Evolutionary conservation across 2,888 invertebrate species (phyloP), one percentile per base, ranked within the genome.

Genomic region (Ectemnius continuus): DNA sequence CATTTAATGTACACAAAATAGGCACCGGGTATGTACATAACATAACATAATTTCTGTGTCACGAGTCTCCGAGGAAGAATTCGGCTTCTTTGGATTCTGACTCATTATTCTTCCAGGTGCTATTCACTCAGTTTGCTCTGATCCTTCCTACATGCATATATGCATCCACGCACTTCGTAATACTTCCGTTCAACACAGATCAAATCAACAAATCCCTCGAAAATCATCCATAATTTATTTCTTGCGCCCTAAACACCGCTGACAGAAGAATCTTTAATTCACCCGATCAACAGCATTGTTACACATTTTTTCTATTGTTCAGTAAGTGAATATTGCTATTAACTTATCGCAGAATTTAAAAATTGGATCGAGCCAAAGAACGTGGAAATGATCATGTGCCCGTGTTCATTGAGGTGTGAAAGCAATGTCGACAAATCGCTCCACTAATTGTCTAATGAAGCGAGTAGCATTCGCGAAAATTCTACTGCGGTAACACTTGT

Each of bases 1-100:
- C 61, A 61, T 52, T 36, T 52, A 61, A 67, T 61, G 66, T 66
- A 59, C 59, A 59, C 66, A 59, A 46, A 66, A 66, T 59, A 66
- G 58, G 59, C 46, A 18, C 18, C 59, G 16, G 47, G 47, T 66
- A 66, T 66, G 57, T 57, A 66, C 66, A 57, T 47, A 46, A 64
- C 16, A 13, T 14, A 66, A 47, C 57, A 23, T 52, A 66, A 58
- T 58, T 36, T 58, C 18, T 59, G 45, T 66, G 13, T 66, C 66
- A 58, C 36, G 16, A 11, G 16, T n/a, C 56, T 28, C 13, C 36
- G 18, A n/a, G 64, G 57, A 26, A 5, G 47, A 47, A 36, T 18
- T 56, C 45, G 26, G 26, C 56, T 64, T 64, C 26, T 52, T 23
- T 52, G 36, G n/a, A 16, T 14, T 20, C 18, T 26, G 58, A 26